Percentiles rank a stretch among this genome's conserved stretches.
These are phyloP conservation scores for Ennomos fuscantarius DNA, from an alignment of 2,888 invertebrate genomes.

Conservation along the genomic window DNA sequence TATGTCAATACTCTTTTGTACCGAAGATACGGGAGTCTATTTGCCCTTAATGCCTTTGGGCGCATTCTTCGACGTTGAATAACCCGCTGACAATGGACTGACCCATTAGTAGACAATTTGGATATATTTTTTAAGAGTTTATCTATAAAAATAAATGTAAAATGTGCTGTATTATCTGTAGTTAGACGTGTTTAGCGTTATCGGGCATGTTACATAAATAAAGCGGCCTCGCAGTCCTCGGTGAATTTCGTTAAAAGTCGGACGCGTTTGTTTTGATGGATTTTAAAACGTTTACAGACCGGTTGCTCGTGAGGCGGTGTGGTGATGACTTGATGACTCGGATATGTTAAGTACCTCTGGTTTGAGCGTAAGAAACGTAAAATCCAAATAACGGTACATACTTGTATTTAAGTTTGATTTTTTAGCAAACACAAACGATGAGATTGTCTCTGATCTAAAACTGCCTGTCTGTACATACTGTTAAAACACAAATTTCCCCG, in stretches of 20 bases:
- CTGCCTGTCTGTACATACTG: no score
- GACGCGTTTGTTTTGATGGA: conserved; percentile 31
- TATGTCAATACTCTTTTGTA: conserved; percentile 84
- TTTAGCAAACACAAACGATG: no score
- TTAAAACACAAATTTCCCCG: no score
- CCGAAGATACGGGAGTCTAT: conserved; percentile 79
- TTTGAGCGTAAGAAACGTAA: conserved; percentile 24
- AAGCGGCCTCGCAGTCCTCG: conserved; percentile 19
- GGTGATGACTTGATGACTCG: conserved; percentile 10
- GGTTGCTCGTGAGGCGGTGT: conserved; percentile 5
- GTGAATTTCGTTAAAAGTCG: conserved; percentile 12
- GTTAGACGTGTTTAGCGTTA: conserved; percentile 50
- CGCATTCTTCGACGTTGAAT: conserved; percentile 77
- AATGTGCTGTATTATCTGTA: conserved; percentile 48
- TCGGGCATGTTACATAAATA: conserved; percentile 50
- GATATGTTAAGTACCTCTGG: conserved; percentile 18
- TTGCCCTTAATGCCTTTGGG: conserved; percentile 75
- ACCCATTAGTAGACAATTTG: conserved; percentile 68
- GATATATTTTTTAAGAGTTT: conserved; percentile 55
- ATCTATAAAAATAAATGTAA: conserved; percentile 53
- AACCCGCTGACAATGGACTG: conserved; percentile 68
- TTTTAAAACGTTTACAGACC: conserved; percentile 20
- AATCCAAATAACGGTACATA: conserved; percentile 30
- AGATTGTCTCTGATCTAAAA: no score
- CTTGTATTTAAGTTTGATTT: no score